Evolutionary conservation across 2,888 invertebrate genomes (phyloP).

Genomic region (Caradrina kadenii): DNA sequence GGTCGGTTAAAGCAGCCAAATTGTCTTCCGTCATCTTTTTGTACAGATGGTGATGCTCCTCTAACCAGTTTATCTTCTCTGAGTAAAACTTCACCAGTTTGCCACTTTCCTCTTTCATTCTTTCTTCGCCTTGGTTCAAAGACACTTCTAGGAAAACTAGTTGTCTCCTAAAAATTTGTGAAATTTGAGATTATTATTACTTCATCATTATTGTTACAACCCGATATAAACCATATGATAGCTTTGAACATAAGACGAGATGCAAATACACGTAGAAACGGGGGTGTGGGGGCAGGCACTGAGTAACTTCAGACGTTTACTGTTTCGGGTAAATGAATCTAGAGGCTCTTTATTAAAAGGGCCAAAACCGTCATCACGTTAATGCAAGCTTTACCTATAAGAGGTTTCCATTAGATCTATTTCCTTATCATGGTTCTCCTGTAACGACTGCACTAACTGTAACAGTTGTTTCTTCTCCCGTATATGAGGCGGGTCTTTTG

Average conservation of each 20-base stretch:
- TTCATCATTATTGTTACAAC: not conserved
- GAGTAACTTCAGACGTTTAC: not conserved
- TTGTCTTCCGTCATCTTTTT: constrained; percentile 89
- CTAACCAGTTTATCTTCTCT: constrained; percentile 88
- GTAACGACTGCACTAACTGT: constrained; percentile 88
- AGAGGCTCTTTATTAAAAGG: too few relatives aligned
- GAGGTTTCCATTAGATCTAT: constrained; percentile 92
- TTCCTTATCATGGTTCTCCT: constrained; percentile 91
- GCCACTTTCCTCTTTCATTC: constrained; percentile 91
- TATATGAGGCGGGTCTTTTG: constrained; percentile 74
- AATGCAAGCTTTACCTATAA: constrained; percentile 85
- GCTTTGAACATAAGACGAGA: not conserved
- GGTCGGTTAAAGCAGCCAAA: constrained; percentile 83
- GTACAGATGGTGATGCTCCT: constrained; percentile 87
- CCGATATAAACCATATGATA: not conserved
- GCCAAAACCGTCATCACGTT: not conserved
- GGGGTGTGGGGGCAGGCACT: too few relatives aligned
- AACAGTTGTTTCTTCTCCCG: constrained; percentile 84
- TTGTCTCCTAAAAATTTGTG: constrained; percentile 86
- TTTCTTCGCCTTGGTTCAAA: constrained; percentile 89
- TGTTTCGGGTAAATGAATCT: not conserved
- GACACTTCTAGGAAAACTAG: constrained; percentile 90
- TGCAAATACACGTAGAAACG: too few relatives aligned
- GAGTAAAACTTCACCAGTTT: constrained; percentile 86
- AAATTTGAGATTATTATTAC: not conserved